Conservation (phyloP, 2,797 vertebrate genomes). For the Eidolon dupreanum region DNA sequence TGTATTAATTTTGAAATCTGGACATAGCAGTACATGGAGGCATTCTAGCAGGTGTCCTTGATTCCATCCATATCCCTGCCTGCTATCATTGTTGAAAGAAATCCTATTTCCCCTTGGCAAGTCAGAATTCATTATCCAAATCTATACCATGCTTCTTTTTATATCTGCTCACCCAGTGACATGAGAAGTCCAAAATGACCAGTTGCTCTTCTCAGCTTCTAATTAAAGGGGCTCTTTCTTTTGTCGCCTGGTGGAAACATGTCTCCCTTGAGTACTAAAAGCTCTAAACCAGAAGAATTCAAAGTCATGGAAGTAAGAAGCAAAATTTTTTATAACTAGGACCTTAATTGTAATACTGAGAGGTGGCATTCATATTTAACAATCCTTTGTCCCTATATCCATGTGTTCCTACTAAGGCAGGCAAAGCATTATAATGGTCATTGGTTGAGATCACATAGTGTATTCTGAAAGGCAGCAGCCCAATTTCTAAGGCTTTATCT, state of each 20-base stretch:
- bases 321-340: neutral
- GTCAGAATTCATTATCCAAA: neutral
- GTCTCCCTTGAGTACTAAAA: neutral
- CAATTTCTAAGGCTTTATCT: neutral
- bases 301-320: neutral
- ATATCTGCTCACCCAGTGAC: neutral
- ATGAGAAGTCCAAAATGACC: neutral
- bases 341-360: neutral
- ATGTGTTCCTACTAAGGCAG: neutral
- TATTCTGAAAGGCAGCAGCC: neutral
- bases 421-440: neutral
- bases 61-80: neutral
- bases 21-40: neutral
- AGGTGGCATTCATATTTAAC: neutral
- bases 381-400: neutral
- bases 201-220: neutral
- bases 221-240: neutral
- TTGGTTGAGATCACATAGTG: neutral
- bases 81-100: neutral
- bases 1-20: neutral
- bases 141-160: neutral
- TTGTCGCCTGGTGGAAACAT: neutral
- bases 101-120: neutral
- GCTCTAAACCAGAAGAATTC: constrained; percentile 17
- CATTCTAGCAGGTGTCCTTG: neutral